These are phyloP conservation scores for Brassicogethes aeneus DNA, from an alignment of 2,888 invertebrate genomes.

Conservation along the genomic window DNA sequence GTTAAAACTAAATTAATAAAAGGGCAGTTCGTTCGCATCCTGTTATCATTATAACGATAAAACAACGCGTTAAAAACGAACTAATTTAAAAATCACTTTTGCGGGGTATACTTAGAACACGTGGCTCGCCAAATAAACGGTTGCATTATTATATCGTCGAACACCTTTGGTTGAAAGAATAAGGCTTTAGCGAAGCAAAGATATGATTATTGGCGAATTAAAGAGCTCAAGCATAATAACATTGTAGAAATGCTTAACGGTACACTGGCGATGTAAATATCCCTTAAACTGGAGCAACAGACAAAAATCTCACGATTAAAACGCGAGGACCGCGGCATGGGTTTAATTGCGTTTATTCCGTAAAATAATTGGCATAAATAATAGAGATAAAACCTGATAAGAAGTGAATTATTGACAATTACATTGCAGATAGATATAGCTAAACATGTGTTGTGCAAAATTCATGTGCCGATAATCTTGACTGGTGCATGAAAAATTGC, in stretches of 20 bases:
- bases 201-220: not conserved
- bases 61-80: no score
- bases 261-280: not conserved
- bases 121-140: no score
- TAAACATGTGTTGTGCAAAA: conserved; percentile 11
- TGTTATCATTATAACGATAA: no score
- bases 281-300: not conserved
- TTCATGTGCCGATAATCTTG: conserved; percentile 12
- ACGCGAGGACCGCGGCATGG: not conserved
- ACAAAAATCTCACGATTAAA: no score
- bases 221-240: not conserved
- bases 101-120: no score
- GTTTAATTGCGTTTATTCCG: conserved; percentile 12
- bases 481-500: conserved; percentile 16
- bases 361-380: conserved; percentile 17
- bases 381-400: conserved; percentile 14
- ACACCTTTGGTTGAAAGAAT: no score
- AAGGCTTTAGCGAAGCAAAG: no score
- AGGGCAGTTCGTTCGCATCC: no score
- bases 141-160: no score
- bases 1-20: no score
- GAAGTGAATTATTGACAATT: conserved; percentile 19
- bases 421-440: conserved; percentile 9
- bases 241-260: not conserved
- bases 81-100: no score